phyloP scores from a whole-genome alignment of 2,888 invertebrate genomes.

The Polylopha cassiicola region DNA sequence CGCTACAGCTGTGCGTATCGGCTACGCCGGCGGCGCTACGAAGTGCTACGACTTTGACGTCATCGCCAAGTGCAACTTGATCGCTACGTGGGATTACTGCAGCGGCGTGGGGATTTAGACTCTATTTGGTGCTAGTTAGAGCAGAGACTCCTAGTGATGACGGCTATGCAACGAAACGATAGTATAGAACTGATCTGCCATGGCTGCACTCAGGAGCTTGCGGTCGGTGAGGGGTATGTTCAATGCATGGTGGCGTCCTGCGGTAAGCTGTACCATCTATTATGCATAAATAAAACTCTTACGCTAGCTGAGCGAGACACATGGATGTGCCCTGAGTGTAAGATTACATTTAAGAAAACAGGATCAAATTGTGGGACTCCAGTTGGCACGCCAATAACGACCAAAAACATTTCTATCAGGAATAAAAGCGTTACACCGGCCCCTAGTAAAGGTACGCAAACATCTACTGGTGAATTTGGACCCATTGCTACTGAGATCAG shows the following conservation, averaged over 20 bases:
- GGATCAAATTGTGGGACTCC: not conserved
- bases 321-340: not conserved
- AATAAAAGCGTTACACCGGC: not conserved
- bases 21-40: too few relatives aligned
- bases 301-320: not conserved
- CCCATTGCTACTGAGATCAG: too few relatives aligned
- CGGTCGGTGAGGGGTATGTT: constrained; percentile 1
- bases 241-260: constrained; percentile 1
- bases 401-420: not conserved
- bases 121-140: not conserved
- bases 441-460: not conserved
- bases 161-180: not conserved
- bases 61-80: not conserved
- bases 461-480: not conserved
- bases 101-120: not conserved
- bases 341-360: not conserved
- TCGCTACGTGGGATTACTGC: not conserved
- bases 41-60: not conserved
- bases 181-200: not conserved
- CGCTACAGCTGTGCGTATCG: too few relatives aligned
- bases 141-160: not conserved
- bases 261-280: constrained; percentile 5
- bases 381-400: constrained; percentile 2
- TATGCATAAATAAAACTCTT: not conserved
- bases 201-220: constrained; percentile 1